Base-by-base conservation (phyloP, 2,888 invertebrate species). In the Caenorhabditis sp. region DNA sequence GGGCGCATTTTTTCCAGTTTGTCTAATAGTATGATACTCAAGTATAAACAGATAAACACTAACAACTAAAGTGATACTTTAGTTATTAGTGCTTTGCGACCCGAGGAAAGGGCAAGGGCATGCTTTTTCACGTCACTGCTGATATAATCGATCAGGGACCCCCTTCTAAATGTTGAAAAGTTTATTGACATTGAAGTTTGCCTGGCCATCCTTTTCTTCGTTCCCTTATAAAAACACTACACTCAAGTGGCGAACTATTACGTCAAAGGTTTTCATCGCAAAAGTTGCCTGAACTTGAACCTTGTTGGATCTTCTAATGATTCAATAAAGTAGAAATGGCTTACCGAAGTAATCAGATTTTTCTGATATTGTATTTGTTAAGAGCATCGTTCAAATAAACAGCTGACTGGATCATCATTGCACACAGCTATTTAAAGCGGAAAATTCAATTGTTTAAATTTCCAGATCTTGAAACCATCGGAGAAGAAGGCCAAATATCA, bases 401-500 rank as follows among this genome's bases (percentile, higher is more conserved):
- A n/a, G n/a, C n/a, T n/a, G n/a, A n/a, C n/a, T n/a, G n/a, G n/a
- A n/a, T n/a, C n/a, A 6, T 7, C 31, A 31, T 4, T 31, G 5
- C 31, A 22, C 22, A 49, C 10, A 44, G 35, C 2, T 31, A n/a
- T 51, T 10, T 51, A 38, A 12, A 1, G 0, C 12, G 1, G n/a
- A 8, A 5, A 19, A 5, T 14, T 19, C 26, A 58, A 35, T 73
- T 12, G 10, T 12, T 4, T 47, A 14, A 44, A 22, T 59, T 70
- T 77, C 14, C 90, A 94, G 93, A 94, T 94, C 76, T 89, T 94
- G 90, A 94, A 94, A 88, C 94, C 94, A 58, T 93, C 93, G 66
- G 94, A 94, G 88, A 94, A 94, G 92, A 94, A 94, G 88, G 93
- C 94, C 59, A 94, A 94, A 86, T 94, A 94, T 88, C 94, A 94